Percentiles rank a stretch among this genome's conserved stretches.
Evolutionary conservation across 2,888 invertebrate species (phyloP).

Genomic region (Cantharis rufa): DNA sequence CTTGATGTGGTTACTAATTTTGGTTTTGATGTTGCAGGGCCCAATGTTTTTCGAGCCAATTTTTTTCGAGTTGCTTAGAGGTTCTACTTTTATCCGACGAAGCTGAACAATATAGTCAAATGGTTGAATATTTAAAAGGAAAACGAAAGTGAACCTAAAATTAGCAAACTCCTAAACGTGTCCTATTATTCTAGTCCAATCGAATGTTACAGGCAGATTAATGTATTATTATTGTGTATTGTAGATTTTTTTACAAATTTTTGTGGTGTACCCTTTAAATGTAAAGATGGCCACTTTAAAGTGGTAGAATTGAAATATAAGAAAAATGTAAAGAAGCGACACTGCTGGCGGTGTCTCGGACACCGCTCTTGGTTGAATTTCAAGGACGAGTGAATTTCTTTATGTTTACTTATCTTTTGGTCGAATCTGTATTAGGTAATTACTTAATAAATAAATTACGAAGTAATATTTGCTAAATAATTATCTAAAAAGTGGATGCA

Average conservation of each 20-base stretch:
- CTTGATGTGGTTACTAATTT: slow-evolving; percentile 6
- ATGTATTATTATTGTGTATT: slow-evolving; percentile 46
- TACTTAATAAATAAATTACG: neutral
- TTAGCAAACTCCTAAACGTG: slow-evolving; percentile 36
- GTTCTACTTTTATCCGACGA: slow-evolving; percentile 78
- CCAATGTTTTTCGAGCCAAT: slow-evolving; percentile 78
- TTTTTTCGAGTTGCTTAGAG: slow-evolving; percentile 82
- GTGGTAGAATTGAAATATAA: neutral
- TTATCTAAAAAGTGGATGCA: slow-evolving; percentile 6
- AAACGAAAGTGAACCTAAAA: slow-evolving; percentile 52
- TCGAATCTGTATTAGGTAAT: slow-evolving; percentile 10
- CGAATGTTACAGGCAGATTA: slow-evolving; percentile 45
- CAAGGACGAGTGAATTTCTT: neutral
- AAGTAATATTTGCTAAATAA: neutral
- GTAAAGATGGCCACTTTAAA: slow-evolving; percentile 7
- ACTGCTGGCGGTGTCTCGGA: neutral
- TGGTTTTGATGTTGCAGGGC: slow-evolving; percentile 61
- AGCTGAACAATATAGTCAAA: slow-evolving; percentile 75
- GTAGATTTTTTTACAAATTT: slow-evolving; percentile 38
- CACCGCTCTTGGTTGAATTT: neutral
- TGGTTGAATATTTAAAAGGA: slow-evolving; percentile 76
- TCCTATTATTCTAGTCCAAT: slow-evolving; percentile 51
- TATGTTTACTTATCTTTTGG: neutral
- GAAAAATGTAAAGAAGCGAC: neutral
- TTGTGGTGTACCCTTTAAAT: slow-evolving; percentile 25